phyloP scores from a whole-genome alignment of 2,888 invertebrate species.

The Polydrusus cervinus region DNA sequence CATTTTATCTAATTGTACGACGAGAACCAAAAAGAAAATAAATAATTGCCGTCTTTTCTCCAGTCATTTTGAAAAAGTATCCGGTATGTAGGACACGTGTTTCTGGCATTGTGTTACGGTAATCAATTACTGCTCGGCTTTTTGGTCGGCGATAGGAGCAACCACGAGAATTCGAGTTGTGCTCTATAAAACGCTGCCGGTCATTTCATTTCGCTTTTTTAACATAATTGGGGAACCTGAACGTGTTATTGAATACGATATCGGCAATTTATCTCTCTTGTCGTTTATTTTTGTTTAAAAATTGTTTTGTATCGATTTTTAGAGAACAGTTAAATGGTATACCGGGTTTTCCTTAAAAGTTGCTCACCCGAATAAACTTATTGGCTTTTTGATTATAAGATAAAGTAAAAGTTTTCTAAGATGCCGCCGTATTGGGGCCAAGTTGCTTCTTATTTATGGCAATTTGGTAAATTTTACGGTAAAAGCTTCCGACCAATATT shows the following conservation, averaged over 20 bases:
- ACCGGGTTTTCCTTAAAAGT: no score
- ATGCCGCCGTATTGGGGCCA: no score
- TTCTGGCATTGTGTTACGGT: conserved; percentile 32
- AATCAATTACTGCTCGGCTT: conserved; percentile 43
- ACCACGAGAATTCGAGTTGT: conserved; percentile 1
- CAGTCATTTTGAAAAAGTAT: conserved; percentile 1
- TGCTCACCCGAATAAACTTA: no score
- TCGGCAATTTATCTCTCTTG: background rate
- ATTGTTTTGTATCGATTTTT: background rate
- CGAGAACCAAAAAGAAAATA: background rate
- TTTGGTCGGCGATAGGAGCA: conserved; percentile 18
- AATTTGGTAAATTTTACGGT: no score
- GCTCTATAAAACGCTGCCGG: background rate
- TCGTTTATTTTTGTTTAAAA: background rate
- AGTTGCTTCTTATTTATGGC: no score
- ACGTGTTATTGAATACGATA: background rate
- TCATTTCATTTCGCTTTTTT: background rate
- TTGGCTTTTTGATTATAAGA: no score
- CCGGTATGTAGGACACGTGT: conserved; percentile 30
- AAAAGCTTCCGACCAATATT: no score
- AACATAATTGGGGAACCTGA: background rate
- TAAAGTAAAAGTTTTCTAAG: no score
- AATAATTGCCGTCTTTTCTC: background rate
- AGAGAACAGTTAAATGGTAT: background rate
- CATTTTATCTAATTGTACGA: no score